A percentile compares a stretch with the other conserved stretches of the same genome.
These are phyloP conservation scores for Sminthurides aquaticus DNA, from an alignment of 2,888 invertebrate genomes.

Conservation along the genomic window DNA sequence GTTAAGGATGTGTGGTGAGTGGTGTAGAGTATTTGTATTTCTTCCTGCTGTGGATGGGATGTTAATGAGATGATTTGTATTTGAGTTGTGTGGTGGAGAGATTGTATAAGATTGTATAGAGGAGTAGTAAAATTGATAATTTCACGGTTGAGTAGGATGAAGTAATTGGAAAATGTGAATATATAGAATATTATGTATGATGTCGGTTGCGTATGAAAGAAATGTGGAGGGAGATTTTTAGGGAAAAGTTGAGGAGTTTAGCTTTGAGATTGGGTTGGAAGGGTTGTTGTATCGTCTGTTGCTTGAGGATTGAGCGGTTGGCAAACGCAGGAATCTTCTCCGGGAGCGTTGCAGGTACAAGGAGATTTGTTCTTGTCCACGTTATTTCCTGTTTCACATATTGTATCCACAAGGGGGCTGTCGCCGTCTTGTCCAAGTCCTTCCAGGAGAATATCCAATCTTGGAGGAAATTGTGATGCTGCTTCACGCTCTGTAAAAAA, in stretches of 20 bases:
- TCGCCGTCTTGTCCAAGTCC: slow-evolving; percentile 5
- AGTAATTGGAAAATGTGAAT: too few species aligned
- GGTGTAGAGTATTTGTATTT: too few species aligned
- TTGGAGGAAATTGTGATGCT: slow-evolving; percentile 17
- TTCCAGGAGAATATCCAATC: slow-evolving; percentile 14
- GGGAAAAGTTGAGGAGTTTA: background rate
- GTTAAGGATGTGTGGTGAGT: too few species aligned
- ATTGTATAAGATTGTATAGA: too few species aligned
- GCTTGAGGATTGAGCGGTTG: slow-evolving; percentile 16
- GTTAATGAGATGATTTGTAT: too few species aligned
- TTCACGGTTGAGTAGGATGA: too few species aligned
- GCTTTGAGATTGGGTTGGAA: background rate
- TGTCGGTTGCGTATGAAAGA: too few species aligned
- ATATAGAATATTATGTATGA: too few species aligned
- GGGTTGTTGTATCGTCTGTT: background rate
- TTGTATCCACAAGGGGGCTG: slow-evolving; percentile 1
- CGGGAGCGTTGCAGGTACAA: slow-evolving; percentile 9
- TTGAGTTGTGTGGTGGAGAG: too few species aligned
- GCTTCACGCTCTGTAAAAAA: slow-evolving; percentile 18
- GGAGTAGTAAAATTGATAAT: too few species aligned
- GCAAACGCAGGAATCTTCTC: slow-evolving; percentile 17
- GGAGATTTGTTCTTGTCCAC: background rate
- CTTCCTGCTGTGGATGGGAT: too few species aligned
- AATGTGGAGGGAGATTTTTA: background rate
- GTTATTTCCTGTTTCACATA: background rate